Conservation (phyloP, 1,140 invertebrate genomes). For the Potamilus streckersoni region DNA sequence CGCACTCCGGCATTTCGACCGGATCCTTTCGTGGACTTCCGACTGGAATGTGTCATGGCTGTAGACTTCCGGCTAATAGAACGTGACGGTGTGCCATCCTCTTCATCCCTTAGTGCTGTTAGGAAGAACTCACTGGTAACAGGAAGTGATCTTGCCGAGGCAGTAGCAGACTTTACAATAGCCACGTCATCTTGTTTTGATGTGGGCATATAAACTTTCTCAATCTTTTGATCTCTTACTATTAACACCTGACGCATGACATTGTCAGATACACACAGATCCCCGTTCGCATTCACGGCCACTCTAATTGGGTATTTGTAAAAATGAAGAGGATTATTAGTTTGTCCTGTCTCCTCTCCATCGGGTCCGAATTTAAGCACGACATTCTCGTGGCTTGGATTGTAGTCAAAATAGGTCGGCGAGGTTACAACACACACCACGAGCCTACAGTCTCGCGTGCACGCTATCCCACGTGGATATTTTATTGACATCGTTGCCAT, state of each 20-base stretch:
- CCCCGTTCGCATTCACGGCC: slow-evolving; percentile 33
- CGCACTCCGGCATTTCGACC: slow-evolving; percentile 9
- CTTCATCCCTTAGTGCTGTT: neutral
- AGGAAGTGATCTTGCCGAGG: neutral
- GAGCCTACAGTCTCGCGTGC: slow-evolving; percentile 20
- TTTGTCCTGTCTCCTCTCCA: slow-evolving; percentile 25
- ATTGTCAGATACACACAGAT: slow-evolving; percentile 45
- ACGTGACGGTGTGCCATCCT: neutral
- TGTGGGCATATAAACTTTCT: slow-evolving; percentile 24
- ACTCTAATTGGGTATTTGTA: slow-evolving; percentile 40
- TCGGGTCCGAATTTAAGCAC: slow-evolving; percentile 32
- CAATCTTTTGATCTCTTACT: slow-evolving; percentile 33
- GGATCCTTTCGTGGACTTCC: slow-evolving; percentile 25
- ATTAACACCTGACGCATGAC: slow-evolving; percentile 34
- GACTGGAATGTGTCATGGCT: slow-evolving; percentile 19
- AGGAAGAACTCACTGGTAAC: neutral
- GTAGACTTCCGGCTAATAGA: slow-evolving; percentile 9
- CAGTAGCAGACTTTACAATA: slow-evolving; percentile 8
- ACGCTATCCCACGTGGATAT: slow-evolving; percentile 31
- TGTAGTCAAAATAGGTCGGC: slow-evolving; percentile 35
- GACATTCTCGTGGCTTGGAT: slow-evolving; percentile 27
- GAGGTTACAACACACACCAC: slow-evolving; percentile 32
- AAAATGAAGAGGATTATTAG: slow-evolving; percentile 26
- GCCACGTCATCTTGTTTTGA: slow-evolving; percentile 5
- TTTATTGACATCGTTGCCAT: slow-evolving; percentile 30